Evolutionary conservation across 2,888 invertebrate species (phyloP).

Genomic region (Nomada fucata): DNA sequence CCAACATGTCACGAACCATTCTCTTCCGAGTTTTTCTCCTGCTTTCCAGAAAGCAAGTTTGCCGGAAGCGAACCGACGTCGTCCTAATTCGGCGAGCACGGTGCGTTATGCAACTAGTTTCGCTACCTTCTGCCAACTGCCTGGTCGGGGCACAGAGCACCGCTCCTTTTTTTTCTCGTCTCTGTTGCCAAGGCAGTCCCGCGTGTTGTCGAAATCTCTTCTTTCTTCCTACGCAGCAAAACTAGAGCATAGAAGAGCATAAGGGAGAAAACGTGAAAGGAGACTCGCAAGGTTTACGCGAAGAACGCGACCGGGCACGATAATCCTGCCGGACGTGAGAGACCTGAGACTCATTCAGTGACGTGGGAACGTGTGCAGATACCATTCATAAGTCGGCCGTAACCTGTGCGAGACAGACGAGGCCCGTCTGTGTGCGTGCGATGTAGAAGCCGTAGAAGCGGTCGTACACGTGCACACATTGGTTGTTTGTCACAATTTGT

Average conservation of each 20-base stretch:
- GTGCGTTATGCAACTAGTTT: constrained; percentile 33
- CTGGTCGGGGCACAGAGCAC: background rate
- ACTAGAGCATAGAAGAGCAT: constrained; percentile 45
- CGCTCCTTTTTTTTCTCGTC: background rate
- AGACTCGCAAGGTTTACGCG: constrained; percentile 72
- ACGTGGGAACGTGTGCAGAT: constrained; percentile 74
- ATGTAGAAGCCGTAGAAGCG: constrained; percentile 52
- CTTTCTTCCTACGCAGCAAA: constrained; percentile 35
- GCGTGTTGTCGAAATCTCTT: constrained; percentile 28
- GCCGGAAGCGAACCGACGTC: constrained; percentile 29
- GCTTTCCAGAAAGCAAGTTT: background rate
- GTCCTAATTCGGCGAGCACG: constrained; percentile 5
- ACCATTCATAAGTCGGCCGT: constrained; percentile 72
- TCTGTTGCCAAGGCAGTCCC: constrained; percentile 7
- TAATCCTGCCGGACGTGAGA: constrained; percentile 73
- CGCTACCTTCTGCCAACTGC: constrained; percentile 1
- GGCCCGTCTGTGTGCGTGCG: constrained; percentile 39
- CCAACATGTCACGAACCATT: background rate
- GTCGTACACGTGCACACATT: constrained; percentile 19
- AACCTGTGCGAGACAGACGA: constrained; percentile 41
- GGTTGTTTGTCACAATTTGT: constrained; percentile 36
- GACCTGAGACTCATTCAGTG: constrained; percentile 70
- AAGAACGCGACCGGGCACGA: constrained; percentile 71
- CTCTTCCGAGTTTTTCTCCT: background rate
- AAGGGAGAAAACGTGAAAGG: constrained; percentile 56